Evolutionary conservation across 1,140 invertebrate species (phyloP), one percentile per base, ranked within the genome.

Genomic region (Vollenhovia emeryi): DNA sequence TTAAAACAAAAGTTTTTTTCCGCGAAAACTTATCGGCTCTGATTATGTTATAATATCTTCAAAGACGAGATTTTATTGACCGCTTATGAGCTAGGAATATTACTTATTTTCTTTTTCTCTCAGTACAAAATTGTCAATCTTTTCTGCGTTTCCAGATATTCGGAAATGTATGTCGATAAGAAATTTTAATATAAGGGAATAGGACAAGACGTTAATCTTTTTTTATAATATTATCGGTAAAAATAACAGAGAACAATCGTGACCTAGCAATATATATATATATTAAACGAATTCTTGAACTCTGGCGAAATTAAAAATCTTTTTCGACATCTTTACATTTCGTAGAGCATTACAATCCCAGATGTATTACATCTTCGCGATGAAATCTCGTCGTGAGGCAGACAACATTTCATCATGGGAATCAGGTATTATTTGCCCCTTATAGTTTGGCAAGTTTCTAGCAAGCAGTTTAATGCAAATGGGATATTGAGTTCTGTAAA

Each of bases 381-480:
- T 66, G 27, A 52, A 66, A 79, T 79, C 60, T 79, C 45, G 2
- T 79, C 33, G 33, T 1, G 11, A 40, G 15, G 43, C n/a, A 68
- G 9, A 8, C 21, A 68, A 68, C 45, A 36, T 33, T 79, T 55
- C 76, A 52, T 79, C 62, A 36, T 30, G 21, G 21, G 21, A 68
- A 68, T 68, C 48, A 78, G 11, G 21, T 79, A 79, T 79, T 79
- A 79, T 79, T 68, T 79, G 48, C 62, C 68, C 33, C 45, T 68
- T 52, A 68, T 68, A 79, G 45, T 79, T 45, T 60, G n/a, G 27
- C 52, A 59, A 74, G 79, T 83, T 83, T 74, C 52, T 24, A 52
- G 18, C 66, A 66, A 52, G 45, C 15, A 73, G 52, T 60, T 57
- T 59, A 40, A 83, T 71, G 40, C 43, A 62, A 84, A 64, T 84